phyloP scores from a whole-genome alignment of 1,140 invertebrate species.

The Chrysomallon squamiferum region DNA sequence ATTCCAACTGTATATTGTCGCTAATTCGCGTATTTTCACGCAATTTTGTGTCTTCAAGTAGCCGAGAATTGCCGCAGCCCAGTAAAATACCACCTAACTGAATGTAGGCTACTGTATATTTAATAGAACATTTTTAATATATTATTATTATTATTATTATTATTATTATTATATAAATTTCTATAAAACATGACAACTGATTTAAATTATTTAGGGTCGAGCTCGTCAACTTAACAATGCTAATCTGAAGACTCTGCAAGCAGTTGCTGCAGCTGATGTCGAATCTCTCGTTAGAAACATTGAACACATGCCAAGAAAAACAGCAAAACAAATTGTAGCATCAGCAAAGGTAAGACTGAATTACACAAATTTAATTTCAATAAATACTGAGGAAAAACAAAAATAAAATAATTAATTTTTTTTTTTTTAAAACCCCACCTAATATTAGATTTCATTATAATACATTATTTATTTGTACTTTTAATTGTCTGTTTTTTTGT shows the following conservation, averaged over 20 bases:
- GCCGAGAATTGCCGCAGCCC: no score
- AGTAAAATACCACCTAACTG: no score
- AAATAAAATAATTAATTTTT: background rate
- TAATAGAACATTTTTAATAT: no score
- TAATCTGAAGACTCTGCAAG: slow-evolving; percentile 79
- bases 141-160: no score
- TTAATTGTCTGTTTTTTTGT: background rate
- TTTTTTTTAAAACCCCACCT: background rate
- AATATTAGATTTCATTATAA: background rate
- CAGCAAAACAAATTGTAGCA: slow-evolving; percentile 79
- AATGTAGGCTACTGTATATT: no score
- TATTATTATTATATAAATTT: no score
- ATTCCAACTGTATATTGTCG: no score
- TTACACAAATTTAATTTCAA: background rate
- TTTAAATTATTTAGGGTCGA: slow-evolving; percentile 77
- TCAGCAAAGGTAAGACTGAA: slow-evolving; percentile 78
- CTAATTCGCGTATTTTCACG: no score
- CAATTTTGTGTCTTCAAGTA: no score
- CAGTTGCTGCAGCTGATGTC: slow-evolving; percentile 76
- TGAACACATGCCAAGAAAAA: slow-evolving; percentile 74
- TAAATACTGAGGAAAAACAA: background rate
- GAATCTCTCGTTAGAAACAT: slow-evolving; percentile 72
- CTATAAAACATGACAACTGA: no score
- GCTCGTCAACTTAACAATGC: slow-evolving; percentile 83
- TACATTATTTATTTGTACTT: background rate